Evolutionary conservation across 2,113 vertebrate genomes (phyloP).

Genomic region (Excalfactoria chinensis): DNA sequence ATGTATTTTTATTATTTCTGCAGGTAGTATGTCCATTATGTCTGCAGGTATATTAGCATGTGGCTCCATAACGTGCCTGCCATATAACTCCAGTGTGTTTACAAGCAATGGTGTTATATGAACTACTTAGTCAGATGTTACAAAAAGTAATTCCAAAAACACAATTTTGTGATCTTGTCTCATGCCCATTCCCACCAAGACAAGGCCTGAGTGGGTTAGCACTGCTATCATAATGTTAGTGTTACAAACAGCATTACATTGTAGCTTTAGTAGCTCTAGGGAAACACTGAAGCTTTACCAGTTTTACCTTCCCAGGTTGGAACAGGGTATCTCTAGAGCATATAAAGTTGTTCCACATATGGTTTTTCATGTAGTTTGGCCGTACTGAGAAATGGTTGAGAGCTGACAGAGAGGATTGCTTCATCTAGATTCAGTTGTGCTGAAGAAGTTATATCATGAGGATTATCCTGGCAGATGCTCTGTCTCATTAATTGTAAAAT

Average conservation of each 20-base stretch:
- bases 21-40: neutral
- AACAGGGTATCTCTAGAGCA: neutral
- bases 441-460: neutral
- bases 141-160: neutral
- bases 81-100: neutral
- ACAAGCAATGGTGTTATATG: neutral
- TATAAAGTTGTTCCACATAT: neutral
- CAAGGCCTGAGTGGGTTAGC: neutral
- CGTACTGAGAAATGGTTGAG: neutral
- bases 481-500: slow-evolving; percentile 7
- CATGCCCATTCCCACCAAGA: neutral
- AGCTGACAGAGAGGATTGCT: neutral
- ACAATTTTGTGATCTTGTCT: neutral
- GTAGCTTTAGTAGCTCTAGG: neutral
- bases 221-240: neutral
- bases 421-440: neutral
- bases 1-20: neutral
- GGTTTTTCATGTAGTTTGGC: neutral
- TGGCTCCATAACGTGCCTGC: neutral
- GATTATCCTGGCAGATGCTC: slow-evolving; percentile 6
- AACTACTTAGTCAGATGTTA: neutral
- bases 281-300: neutral
- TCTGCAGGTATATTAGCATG: neutral
- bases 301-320: neutral
- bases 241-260: neutral